phyloP scores from a whole-genome alignment of 2,113 vertebrate genomes.

The Prionailurus bengalensis region DNA sequence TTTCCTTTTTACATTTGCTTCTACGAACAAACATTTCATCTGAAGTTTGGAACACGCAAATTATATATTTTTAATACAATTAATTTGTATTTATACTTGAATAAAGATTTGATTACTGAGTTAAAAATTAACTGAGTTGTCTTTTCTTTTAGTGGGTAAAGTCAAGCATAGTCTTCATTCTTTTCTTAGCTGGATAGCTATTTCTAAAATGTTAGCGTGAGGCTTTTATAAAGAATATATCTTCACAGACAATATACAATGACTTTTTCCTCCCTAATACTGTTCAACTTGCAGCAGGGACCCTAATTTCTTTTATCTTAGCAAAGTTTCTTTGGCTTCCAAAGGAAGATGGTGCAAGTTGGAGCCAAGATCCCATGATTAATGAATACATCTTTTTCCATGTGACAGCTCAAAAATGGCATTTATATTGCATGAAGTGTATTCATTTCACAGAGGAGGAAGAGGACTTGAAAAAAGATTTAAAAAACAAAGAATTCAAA shows the following conservation, averaged over 20 bases:
- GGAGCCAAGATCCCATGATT: neutral
- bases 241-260: neutral
- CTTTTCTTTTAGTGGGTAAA: neutral
- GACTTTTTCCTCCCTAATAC: neutral
- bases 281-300: neutral
- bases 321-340: conserved; percentile 30
- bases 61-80: neutral
- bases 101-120: neutral
- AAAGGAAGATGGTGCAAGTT: conserved; percentile 7
- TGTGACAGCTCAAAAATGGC: neutral
- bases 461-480: conserved; percentile 1
- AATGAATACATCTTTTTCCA: neutral
- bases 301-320: conserved; percentile 59
- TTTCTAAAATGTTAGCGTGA: conserved; percentile 17
- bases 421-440: conserved; percentile 17
- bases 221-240: conserved; percentile 5
- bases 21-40: neutral
- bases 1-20: neutral
- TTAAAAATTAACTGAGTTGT: conserved; percentile 25
- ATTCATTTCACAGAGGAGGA: conserved; percentile 65
- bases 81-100: neutral
- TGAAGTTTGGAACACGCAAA: conserved; percentile 7
- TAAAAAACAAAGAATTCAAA: conserved; percentile 31
- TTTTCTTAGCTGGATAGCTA: conserved; percentile 22
- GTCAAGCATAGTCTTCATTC: neutral